Conservation (phyloP, 2,888 invertebrate species). For the Eustalomyia histrio region DNA sequence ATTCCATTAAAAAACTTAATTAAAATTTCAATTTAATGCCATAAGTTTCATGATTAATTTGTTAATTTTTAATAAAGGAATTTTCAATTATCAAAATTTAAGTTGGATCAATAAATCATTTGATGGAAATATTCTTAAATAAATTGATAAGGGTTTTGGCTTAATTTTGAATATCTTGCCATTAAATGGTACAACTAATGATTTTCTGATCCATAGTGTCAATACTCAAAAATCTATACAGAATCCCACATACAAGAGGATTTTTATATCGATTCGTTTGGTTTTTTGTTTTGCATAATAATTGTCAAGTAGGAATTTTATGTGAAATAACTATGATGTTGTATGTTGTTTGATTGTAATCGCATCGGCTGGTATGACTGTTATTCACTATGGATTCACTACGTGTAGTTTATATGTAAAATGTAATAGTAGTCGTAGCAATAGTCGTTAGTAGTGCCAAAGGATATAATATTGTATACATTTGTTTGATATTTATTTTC, state of each 20-base stretch:
- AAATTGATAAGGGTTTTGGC: too few species aligned
- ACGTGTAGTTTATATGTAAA: not conserved
- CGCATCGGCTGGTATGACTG: constrained; percentile 13
- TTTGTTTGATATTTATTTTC: constrained; percentile 56
- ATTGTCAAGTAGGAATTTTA: constrained; percentile 53
- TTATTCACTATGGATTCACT: constrained; percentile 28
- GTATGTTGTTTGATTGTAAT: constrained; percentile 10
- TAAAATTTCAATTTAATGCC: too few species aligned
- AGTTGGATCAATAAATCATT: too few species aligned
- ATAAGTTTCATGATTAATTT: too few species aligned
- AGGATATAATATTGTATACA: constrained; percentile 42
- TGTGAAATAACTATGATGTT: constrained; percentile 23
- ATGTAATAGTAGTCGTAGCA: not conserved
- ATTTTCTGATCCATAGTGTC: not conserved
- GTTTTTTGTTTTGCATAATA: constrained; percentile 49
- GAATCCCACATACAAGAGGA: constrained; percentile 29
- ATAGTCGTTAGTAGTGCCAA: constrained; percentile 28
- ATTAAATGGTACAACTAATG: too few species aligned
- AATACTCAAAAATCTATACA: not conserved
- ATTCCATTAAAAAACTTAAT: too few species aligned
- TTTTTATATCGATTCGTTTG: constrained; percentile 18
- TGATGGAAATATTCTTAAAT: too few species aligned
- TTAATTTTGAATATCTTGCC: too few species aligned
- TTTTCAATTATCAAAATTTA: too few species aligned
- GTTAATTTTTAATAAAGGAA: too few species aligned